phyloP scores from a whole-genome alignment of 2,113 vertebrate species.

The Calyptomena viridis region DNA sequence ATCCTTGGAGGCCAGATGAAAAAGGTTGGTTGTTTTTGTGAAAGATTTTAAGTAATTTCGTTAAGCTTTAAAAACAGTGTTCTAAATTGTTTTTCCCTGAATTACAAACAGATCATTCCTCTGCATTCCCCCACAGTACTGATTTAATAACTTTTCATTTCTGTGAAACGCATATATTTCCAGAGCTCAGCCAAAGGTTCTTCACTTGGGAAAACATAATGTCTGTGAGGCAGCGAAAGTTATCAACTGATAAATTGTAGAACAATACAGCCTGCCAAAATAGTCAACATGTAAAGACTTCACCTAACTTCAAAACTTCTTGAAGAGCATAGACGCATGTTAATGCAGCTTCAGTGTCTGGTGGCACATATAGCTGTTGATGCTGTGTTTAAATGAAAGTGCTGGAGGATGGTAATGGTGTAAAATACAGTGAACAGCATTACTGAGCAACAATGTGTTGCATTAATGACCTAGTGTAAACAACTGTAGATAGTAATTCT shows the following conservation, averaged over 20 bases:
- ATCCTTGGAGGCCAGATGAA: slow-evolving; percentile 59
- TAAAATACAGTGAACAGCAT: not conserved
- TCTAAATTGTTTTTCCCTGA: slow-evolving; percentile 68
- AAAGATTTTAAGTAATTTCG: slow-evolving; percentile 69
- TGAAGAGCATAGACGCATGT: not conserved
- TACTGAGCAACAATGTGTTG: not conserved
- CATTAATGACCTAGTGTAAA: not conserved
- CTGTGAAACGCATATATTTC: slow-evolving; percentile 43
- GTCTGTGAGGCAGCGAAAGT: slow-evolving; percentile 60
- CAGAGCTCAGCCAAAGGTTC: slow-evolving; percentile 61
- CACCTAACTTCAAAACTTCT: slow-evolving; percentile 28
- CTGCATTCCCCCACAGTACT: slow-evolving; percentile 65
- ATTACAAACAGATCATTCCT: slow-evolving; percentile 70
- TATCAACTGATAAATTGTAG: slow-evolving; percentile 64
- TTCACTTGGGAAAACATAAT: slow-evolving; percentile 70
- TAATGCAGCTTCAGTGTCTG: not conserved
- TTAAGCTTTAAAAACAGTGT: slow-evolving; percentile 68
- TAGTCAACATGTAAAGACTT: slow-evolving; percentile 12
- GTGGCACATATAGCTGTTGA: not conserved
- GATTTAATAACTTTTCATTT: slow-evolving; percentile 75
- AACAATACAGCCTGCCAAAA: slow-evolving; percentile 60
- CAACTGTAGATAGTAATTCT: not conserved
- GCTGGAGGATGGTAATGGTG: not conserved
- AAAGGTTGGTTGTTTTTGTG: slow-evolving; percentile 60
- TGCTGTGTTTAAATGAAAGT: not conserved